Evolutionary conservation across 2,797 vertebrate genomes (phyloP).

Genomic region (Emydoidea blandingii): DNA sequence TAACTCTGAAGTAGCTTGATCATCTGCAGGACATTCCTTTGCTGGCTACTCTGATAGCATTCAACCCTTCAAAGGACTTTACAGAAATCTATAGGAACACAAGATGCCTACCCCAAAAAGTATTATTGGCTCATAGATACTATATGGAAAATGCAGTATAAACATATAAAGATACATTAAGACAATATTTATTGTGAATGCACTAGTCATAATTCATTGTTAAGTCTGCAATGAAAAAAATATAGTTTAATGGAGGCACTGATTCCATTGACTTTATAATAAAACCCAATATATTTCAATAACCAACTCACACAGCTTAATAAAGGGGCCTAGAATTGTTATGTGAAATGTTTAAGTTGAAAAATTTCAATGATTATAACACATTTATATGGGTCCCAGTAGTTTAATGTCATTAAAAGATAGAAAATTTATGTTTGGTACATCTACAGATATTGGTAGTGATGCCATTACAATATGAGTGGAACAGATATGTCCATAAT

Average conservation of each 20-base stretch:
- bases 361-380: background rate
- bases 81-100: background rate
- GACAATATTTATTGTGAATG: background rate
- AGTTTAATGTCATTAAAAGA: background rate
- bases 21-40: background rate
- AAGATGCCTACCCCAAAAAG: background rate
- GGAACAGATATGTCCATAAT: background rate
- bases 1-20: background rate
- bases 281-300: background rate
- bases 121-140: background rate
- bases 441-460: background rate
- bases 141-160: background rate
- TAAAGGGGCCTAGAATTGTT: background rate
- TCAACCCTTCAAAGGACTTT: accelerated
- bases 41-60: background rate
- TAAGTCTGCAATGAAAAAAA: background rate
- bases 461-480: background rate
- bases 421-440: background rate
- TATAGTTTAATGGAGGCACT: background rate
- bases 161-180: background rate
- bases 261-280: background rate
- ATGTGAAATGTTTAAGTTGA: background rate
- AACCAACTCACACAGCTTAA: background rate
- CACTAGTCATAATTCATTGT: background rate
- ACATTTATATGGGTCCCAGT: background rate